Percentiles rank a stretch among this genome's conserved stretches.
phyloP scores from a whole-genome alignment of 1,140 invertebrate species.

The Megalopta genalis region DNA sequence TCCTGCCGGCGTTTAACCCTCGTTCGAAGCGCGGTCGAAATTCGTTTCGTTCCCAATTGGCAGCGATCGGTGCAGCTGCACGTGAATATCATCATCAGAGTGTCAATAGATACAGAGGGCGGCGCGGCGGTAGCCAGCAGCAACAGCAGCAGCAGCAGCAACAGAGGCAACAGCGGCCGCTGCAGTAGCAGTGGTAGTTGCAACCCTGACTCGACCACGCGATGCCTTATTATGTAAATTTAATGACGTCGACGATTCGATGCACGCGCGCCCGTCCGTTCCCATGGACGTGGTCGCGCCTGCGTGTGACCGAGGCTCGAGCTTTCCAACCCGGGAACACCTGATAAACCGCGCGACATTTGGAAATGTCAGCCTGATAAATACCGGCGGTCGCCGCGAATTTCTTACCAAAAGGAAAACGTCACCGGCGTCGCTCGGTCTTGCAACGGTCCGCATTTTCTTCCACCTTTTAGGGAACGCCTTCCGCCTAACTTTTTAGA shows the following conservation, averaged over 20 bases:
- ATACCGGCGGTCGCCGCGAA: slow-evolving; percentile 43
- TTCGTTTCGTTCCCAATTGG: slow-evolving; percentile 49
- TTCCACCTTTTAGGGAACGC: no score
- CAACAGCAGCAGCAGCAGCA: not conserved
- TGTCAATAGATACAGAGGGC: slow-evolving; percentile 27
- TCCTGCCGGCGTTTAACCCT: not conserved
- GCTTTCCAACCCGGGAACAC: slow-evolving; percentile 50
- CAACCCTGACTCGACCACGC: slow-evolving; percentile 55
- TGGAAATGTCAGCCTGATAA: slow-evolving; percentile 69
- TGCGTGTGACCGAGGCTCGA: slow-evolving; percentile 38
- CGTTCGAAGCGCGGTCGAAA: slow-evolving; percentile 13
- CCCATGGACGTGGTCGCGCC: slow-evolving; percentile 36
- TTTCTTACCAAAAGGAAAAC: not conserved
- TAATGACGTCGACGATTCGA: slow-evolving; percentile 62
- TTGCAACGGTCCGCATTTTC: no score
- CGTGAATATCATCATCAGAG: slow-evolving; percentile 29
- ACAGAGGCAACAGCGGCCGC: no score
- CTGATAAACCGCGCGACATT: slow-evolving; percentile 70
- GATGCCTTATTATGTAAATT: slow-evolving; percentile 76
- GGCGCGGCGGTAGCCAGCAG: no score
- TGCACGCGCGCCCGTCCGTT: slow-evolving; percentile 37
- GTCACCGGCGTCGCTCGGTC: not conserved
- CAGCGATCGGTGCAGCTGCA: slow-evolving; percentile 51
- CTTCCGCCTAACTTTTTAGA: no score
- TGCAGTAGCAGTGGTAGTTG: not conserved